phyloP scores from a whole-genome alignment of 2,113 vertebrate genomes.

The Colius striatus region DNA sequence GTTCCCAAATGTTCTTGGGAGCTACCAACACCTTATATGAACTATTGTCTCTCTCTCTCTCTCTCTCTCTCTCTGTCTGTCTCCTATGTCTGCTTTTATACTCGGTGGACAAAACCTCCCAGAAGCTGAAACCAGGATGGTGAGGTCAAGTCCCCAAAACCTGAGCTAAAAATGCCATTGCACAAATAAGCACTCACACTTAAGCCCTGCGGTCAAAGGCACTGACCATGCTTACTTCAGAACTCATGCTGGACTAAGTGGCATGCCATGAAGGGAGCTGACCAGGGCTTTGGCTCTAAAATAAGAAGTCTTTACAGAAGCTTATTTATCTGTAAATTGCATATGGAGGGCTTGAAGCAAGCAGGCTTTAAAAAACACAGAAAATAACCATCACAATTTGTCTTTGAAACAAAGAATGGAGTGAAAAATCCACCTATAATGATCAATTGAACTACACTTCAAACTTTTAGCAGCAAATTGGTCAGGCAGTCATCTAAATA shows the following conservation, averaged over 20 bases:
- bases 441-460: neutral
- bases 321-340: neutral
- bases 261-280: neutral
- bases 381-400: neutral
- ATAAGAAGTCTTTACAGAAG: neutral
- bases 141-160: neutral
- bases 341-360: neutral
- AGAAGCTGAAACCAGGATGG: neutral
- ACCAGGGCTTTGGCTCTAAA: neutral
- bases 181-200: neutral
- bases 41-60: neutral
- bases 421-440: neutral
- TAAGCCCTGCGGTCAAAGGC: neutral
- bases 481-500: neutral
- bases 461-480: neutral
- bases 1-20: neutral
- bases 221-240: neutral
- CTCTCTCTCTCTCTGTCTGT: no score
- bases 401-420: neutral
- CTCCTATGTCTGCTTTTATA: neutral
- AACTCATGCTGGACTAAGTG: neutral
- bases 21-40: neutral
- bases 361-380: neutral
- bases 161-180: neutral
- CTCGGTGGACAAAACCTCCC: accelerated